Conservation (phyloP, 2,888 invertebrate genomes). For the Leptopilina syphax region DNA sequence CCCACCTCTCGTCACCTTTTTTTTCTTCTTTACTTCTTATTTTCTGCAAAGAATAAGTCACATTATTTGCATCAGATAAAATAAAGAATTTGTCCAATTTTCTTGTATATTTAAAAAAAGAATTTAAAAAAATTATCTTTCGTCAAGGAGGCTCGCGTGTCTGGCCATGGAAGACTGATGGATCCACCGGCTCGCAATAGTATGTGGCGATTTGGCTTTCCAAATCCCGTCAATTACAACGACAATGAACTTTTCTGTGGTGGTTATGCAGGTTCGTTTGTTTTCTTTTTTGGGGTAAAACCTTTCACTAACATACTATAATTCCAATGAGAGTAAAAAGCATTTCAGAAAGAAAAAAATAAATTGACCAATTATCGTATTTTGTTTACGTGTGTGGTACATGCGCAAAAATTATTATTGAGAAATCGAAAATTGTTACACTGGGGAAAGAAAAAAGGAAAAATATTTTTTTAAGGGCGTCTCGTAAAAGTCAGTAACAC, state of each 20-base stretch:
- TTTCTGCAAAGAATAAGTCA: slow-evolving; percentile 11
- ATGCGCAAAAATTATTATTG: not conserved
- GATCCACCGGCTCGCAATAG: slow-evolving; percentile 95
- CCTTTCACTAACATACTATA: slow-evolving; percentile 18
- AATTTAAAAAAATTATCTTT: not conserved
- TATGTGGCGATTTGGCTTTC: slow-evolving; percentile 97
- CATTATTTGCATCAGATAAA: not conserved
- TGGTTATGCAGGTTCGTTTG: slow-evolving; percentile 86
- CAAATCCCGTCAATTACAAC: slow-evolving; percentile 96
- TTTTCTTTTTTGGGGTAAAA: slow-evolving; percentile 5
- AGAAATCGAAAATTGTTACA: slow-evolving; percentile 5
- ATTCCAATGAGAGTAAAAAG: slow-evolving; percentile 1
- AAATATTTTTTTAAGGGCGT: slow-evolving; percentile 18
- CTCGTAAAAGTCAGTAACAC: slow-evolving; percentile 15
- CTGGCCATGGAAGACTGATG: slow-evolving; percentile 91
- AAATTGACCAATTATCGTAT: slow-evolving; percentile 21
- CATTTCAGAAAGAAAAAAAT: slow-evolving; percentile 6
- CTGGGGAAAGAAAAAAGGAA: not conserved
- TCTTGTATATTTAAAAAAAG: not conserved
- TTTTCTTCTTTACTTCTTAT: not conserved
- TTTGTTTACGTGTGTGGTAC: not conserved
- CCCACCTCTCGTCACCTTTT: not conserved
- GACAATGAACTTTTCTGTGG: slow-evolving; percentile 97
- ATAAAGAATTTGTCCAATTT: slow-evolving; percentile 12
- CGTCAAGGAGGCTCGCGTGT: slow-evolving; percentile 73